These are phyloP conservation scores for Anguilla japonica DNA, from an alignment of 2,113 vertebrate genomes.

Conservation along the genomic window DNA sequence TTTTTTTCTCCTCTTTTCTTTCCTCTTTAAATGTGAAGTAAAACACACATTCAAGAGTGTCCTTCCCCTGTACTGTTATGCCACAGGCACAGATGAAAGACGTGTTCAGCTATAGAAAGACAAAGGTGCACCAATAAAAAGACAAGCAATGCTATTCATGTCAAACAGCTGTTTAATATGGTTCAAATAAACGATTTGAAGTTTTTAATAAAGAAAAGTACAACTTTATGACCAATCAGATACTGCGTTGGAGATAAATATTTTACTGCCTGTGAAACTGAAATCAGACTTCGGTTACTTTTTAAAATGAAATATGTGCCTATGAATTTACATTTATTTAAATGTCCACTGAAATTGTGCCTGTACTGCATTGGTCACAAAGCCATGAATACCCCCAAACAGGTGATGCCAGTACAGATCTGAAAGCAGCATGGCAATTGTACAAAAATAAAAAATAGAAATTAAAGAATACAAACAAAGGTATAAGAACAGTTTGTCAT, in stretches of 20 bases:
- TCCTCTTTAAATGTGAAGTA: slow-evolving; percentile 15
- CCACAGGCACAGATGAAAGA: not conserved
- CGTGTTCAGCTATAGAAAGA: not conserved
- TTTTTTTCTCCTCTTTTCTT: slow-evolving; percentile 35
- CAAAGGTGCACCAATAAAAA: not conserved
- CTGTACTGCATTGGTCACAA: slow-evolving; percentile 50
- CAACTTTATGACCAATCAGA: slow-evolving; percentile 98
- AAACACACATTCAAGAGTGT: not conserved
- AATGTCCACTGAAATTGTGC: slow-evolving; percentile 20
- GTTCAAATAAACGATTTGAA: slow-evolving; percentile 97
- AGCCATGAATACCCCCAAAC: slow-evolving; percentile 44
- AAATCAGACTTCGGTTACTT: slow-evolving; percentile 88
- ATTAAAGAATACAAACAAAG: slow-evolving; percentile 35
- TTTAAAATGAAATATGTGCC: slow-evolving; percentile 34
- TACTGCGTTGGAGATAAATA: slow-evolving; percentile 99
- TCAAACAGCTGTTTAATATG: slow-evolving; percentile 99
- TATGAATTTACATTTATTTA: too few relatives aligned
- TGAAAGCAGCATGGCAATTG: slow-evolving; percentile 33
- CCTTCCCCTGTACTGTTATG: not conserved
- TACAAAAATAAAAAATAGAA: slow-evolving; percentile 38
- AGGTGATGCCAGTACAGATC: slow-evolving; percentile 47
- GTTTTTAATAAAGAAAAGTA: slow-evolving; percentile 98
- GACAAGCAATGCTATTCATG: slow-evolving; percentile 74
- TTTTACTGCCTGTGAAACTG: slow-evolving; percentile 80
- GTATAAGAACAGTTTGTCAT: slow-evolving; percentile 42